Percentiles rank a stretch among this genome's conserved stretches.
Conservation (phyloP, 2,113 vertebrate species). For the Puntigrus tetrazona region DNA sequence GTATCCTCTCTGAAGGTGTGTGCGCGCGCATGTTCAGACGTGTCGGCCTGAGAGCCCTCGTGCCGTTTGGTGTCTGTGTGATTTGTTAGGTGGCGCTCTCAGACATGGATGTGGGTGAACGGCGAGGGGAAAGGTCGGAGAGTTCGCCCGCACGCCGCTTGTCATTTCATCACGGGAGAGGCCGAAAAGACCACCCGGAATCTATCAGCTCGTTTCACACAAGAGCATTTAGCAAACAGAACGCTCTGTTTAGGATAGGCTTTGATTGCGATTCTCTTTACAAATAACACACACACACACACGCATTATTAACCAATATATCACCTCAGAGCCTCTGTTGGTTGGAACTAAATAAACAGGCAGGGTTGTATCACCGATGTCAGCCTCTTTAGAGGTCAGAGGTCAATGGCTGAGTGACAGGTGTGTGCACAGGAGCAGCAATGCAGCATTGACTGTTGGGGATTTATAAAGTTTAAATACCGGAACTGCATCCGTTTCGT, state of each 20-base stretch:
- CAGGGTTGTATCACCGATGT: constrained; percentile 33
- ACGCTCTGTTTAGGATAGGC: neutral
- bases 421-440: neutral
- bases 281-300: constrained; percentile 22
- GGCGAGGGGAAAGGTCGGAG: constrained; percentile 26
- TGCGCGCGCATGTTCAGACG: constrained; percentile 40
- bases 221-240: constrained; percentile 7
- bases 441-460: neutral
- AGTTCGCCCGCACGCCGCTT: neutral
- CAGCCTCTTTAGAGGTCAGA: constrained; percentile 46
- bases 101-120: constrained; percentile 7
- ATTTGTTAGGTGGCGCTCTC: constrained; percentile 43
- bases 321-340: constrained; percentile 42
- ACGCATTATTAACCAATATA: neutral
- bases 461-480: neutral
- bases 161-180: neutral
- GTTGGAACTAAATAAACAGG: constrained; percentile 55
- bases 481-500: neutral
- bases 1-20: constrained; percentile 39
- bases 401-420: constrained; percentile 49
- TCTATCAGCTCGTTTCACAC: neutral
- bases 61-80: neutral
- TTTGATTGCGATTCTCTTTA: constrained; percentile 26
- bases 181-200: neutral
- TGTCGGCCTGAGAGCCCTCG: constrained; percentile 40